phyloP scores from a whole-genome alignment of 2,888 invertebrate genomes.

The Chymomyza caudatula region DNA sequence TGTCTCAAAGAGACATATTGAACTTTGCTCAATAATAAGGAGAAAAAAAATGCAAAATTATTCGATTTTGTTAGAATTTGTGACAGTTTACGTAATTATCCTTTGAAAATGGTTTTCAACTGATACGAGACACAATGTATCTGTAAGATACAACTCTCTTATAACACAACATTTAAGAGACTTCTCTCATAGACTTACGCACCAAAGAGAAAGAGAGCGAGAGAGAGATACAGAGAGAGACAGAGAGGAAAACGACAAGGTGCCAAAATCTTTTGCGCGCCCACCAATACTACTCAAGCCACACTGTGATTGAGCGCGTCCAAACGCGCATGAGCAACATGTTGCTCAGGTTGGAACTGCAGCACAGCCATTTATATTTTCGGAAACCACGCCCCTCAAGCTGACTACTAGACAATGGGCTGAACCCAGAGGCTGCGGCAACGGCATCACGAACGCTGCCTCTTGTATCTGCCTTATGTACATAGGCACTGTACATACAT shows the following conservation, averaged over 20 bases:
- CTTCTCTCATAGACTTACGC: too few species aligned
- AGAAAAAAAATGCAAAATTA: too few species aligned
- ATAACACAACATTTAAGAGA: conserved; percentile 17
- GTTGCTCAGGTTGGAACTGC: conserved; percentile 38
- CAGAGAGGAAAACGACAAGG: not conserved
- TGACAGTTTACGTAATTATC: too few species aligned
- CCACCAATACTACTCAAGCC: conserved; percentile 12
- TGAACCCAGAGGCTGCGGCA: conserved; percentile 69
- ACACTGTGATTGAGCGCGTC: conserved; percentile 14
- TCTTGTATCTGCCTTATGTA: conserved; percentile 30
- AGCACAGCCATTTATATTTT: conserved; percentile 74
- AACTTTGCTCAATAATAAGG: too few species aligned
- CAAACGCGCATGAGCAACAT: conserved; percentile 36
- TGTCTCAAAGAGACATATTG: too few species aligned
- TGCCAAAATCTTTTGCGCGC: too few species aligned
- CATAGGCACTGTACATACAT: conserved; percentile 44
- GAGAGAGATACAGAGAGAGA: not conserved
- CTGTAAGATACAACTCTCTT: conserved; percentile 19
- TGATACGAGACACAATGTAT: not conserved
- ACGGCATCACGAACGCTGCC: conserved; percentile 45
- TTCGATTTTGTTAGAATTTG: too few species aligned
- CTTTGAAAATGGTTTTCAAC: too few species aligned
- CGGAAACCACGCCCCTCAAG: conserved; percentile 75
- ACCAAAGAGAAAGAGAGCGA: conserved; percentile 3
- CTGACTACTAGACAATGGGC: conserved; percentile 71